Base-by-base conservation (phyloP, 1,140 invertebrate genomes). In the Euura saliciscinereae region DNA sequence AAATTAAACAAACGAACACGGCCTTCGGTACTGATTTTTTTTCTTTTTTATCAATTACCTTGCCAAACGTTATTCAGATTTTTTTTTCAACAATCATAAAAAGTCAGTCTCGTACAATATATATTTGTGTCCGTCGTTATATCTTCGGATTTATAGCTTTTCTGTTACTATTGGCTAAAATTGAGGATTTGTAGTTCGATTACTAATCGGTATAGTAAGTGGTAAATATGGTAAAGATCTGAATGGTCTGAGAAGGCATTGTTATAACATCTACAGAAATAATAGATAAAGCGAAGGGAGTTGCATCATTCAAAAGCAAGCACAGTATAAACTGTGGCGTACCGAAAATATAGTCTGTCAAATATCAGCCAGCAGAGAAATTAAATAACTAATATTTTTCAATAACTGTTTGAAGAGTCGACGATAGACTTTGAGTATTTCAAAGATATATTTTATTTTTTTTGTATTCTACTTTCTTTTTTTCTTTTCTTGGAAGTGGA, bases 371-470 rank as follows among this genome's bases (percentile, higher is more conserved):
- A 78, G 71, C 76, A 45, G 75, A 75, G 28, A 28, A 28, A 28
- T 28, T 28, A 72, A 71, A 73, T 70, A 79, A 78, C 79, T 76
- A 77, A 77, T 79, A 73, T 68, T 44, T 11, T 79, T 76, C 74
- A 69, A 78, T 81, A 45, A 82, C 83, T 86, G 80, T 82, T 87
- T 86, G 85, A 84, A 80, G 85, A 86, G 85, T 87, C 85, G 85
- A 82, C 85, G 85, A 87, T 87, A 87, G 85, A 86, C 85, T 83
- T 85, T 69, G 46, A 66, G 8, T 71, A 75, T 68, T 59, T 73
- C 71, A 44, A 66, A 59, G 64, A 71, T 51, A 70, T 65, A 28
- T 28, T 28, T 28, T n/a, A n/a, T n/a, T n/a, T 28, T 28, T 69
- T 77, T 11, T 66, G 45, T 65, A 69, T 72, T 69, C 66, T 73